Conservation (phyloP, 1,140 invertebrate genomes). For the Dolichoris vasculosae region DNA sequence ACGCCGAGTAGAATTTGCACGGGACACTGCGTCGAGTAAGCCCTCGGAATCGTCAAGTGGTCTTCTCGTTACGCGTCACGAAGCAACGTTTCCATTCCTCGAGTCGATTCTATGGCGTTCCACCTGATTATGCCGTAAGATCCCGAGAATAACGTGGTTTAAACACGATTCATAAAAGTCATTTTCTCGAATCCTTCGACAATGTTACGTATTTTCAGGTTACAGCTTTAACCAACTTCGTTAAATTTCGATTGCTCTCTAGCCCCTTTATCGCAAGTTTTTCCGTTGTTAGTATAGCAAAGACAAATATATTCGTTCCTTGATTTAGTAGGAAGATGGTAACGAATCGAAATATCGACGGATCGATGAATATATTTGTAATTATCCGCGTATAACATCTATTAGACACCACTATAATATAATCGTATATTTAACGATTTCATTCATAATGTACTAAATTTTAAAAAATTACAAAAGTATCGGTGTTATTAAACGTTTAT, state of each 20-base stretch:
- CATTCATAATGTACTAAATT: too few relatives aligned
- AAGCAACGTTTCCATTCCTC: not conserved
- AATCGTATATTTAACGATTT: too few relatives aligned
- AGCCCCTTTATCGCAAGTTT: not conserved
- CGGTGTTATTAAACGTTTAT: too few relatives aligned
- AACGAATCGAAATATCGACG: too few relatives aligned
- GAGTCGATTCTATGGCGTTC: not conserved
- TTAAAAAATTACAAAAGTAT: too few relatives aligned
- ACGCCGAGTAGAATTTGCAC: constrained; percentile 40
- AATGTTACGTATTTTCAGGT: too few relatives aligned
- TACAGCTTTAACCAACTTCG: not conserved
- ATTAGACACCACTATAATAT: too few relatives aligned
- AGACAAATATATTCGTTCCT: too few relatives aligned
- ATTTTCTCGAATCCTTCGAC: not conserved
- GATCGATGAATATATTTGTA: too few relatives aligned
- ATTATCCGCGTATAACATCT: too few relatives aligned
- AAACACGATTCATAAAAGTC: not conserved
- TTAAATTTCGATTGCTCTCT: not conserved
- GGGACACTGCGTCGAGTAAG: not conserved
- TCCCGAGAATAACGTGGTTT: not conserved
- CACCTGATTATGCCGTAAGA: not conserved
- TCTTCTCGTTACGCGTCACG: constrained; percentile 2
- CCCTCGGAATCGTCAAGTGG: constrained; percentile 45
- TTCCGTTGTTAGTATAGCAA: not conserved
- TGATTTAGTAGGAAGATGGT: too few relatives aligned